Base-by-base conservation (phyloP, 2,888 invertebrate genomes). In the Peribatodes rhomboidaria region DNA sequence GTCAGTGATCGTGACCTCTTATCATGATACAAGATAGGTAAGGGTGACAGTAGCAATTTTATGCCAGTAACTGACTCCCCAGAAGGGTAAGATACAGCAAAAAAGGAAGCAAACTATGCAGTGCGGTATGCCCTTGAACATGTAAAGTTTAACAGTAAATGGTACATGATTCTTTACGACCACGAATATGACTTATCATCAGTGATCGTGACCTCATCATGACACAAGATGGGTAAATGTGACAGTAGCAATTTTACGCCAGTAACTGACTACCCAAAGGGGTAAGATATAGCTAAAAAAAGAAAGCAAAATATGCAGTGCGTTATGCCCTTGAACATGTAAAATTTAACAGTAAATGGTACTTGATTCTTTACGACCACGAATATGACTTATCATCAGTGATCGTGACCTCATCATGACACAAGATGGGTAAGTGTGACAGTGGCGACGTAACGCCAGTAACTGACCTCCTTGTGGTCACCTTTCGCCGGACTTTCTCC, bases 401-500 rank as follows among this genome's bases (percentile, higher is more conserved):
- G 68, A 61, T 67, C 66, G 55, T 71, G 71, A 71, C 71, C 71
- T 69, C 70, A 69, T 52, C 52, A 41, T 70, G 70, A 70, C 70
- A 65, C 63, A 67, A 71, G 65, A 68, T n/a, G n/a, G n/a, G n/a
- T n/a, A n/a, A 91, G 90, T 91, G 87, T 90, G 86, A 90, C 90
- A 84, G 58, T n/a, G 31, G 73, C 81, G 79, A 90, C 91, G 91
- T 90, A 90, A 90, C 83, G 83, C 78, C 77, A 80, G 89, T 89
- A 89, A 89, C 89, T 87, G 90, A 85, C 91, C 90, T 70, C 70
- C 72, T 87, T 88, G 69, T 68, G 73, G 77, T 73, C 87, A 86
- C 90, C 90, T 92, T 90, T 92, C 91, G 82, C 87, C 83, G 79
- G 83, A 89, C 91, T 92, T 92, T 92, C 91, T 84, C 84, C 47